Evolutionary conservation across 2,888 invertebrate genomes (phyloP), one percentile per base, ranked within the genome.

Genomic region (Scaeva pyrastri): DNA sequence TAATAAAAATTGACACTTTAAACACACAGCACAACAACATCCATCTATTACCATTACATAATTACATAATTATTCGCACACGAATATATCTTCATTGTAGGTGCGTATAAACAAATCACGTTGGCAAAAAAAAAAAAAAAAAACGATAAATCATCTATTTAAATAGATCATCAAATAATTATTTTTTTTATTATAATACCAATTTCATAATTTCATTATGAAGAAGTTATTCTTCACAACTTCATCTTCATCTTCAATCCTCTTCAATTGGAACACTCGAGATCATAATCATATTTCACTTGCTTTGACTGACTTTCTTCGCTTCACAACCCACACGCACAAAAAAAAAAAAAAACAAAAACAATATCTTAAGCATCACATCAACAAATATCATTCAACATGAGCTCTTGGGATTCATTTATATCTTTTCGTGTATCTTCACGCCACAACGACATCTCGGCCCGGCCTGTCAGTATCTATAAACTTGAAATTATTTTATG

Each of bases 241-340:
- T 41, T 41, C n/a, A 1, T 14, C 11, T 45, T 23, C 16, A 60
- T 14, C 11, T 45, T 23, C 16, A 60, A 21, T 60, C n/a, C n/a
- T 14, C 11, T 45, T 23, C 16, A 60, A 21, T 60, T 60, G 39
- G 7, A 21, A 60, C 68, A 60, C 60, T 71, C 31, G 3, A 62
- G 31, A 10, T 39, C 58, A 43, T 21, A 31, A 76, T 66, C 19
- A 58, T 10, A 43, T 41, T 62, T 75, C 21, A 11, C 16, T 64
- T 41, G 64, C 12, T 64, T 58, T 14, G n/a, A 58, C 77, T 82
- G n/a, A n/a, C n/a, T n/a, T 82, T 77, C 71, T 72, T 60, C 77
- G 66, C 50, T 12, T 60, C 36, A 8, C 76, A 41, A 19, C 77
- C 76, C 41, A 81, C 70, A 48, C 16, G n/a, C n/a, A n/a, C n/a